These are phyloP conservation scores for Pherbina coryleti DNA, from an alignment of 2,888 invertebrate genomes.

Conservation along the genomic window DNA sequence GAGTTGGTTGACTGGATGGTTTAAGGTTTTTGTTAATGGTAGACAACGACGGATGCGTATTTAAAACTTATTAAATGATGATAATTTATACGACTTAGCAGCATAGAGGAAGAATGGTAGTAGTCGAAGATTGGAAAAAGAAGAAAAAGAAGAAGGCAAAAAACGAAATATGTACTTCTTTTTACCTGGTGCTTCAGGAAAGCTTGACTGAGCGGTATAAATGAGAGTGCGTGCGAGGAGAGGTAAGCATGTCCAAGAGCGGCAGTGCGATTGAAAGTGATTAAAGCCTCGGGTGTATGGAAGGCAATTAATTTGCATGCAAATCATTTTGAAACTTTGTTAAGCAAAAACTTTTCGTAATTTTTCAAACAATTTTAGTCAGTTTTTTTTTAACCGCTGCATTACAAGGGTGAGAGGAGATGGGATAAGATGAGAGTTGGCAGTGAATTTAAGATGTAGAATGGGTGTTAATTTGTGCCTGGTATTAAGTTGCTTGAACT, in stretches of 20 bases:
- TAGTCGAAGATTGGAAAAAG: not conserved
- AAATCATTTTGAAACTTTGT: conserved; percentile 30
- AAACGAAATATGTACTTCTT: not conserved
- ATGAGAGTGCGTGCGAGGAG: not conserved
- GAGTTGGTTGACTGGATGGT: too few relatives aligned
- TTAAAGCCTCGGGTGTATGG: not conserved
- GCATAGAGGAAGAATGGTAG: not conserved
- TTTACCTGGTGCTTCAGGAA: not conserved
- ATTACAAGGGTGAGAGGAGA: too few relatives aligned
- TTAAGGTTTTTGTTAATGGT: not conserved
- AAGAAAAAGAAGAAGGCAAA: not conserved
- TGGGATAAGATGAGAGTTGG: too few relatives aligned
- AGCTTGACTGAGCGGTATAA: not conserved
- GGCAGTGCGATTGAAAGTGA: not conserved
- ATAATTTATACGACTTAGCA: conserved; percentile 27
- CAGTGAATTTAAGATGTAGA: not conserved
- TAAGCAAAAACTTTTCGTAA: conserved; percentile 21
- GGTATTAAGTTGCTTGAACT: not conserved
- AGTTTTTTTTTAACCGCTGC: not conserved
- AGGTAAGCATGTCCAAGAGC: not conserved
- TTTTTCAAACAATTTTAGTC: conserved; percentile 2
- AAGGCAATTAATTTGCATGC: conserved; percentile 32
- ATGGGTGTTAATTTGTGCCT: conserved; percentile 16
- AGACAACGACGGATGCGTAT: conserved; percentile 27
- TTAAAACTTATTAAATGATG: conserved; percentile 28